Base-by-base conservation (phyloP, 2,888 invertebrate species). In the Lissonota sp. region DNA sequence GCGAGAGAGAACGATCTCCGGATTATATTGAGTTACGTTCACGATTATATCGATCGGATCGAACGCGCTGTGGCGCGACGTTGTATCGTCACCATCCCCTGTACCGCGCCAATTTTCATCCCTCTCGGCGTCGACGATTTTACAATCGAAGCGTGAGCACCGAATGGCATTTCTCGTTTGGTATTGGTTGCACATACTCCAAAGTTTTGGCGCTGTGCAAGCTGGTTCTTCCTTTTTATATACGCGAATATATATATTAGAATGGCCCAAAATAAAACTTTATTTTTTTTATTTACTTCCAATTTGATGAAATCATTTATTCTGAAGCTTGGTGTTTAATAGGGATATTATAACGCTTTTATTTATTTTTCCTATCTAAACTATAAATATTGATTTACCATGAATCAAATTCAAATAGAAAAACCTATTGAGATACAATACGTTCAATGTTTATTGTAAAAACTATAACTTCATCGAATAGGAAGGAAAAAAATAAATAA, bases 1-100 rank as follows among this genome's bases (percentile, higher is more conserved):
- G 12, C 60, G 10, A 46, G 73, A 81, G 81, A 78, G 71, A 74
- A 80, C 84, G 84, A 85, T 86, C 85, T 86, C 26, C 84, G 83
- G 82, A 88, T 87, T 85, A 85, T 87, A 86, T 88, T 85, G 86
- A 88, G 86, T 88, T 88, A 86, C 85, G 86, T 84, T 82, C 84
- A 83, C 85, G 84, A 82, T 85, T 85, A 88, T 88, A 88, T 89
- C 85, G 88, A 89, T 88, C 86, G 85, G 70, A 46, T 58, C 51
- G 53, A 69, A 63, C 63, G 70, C 71, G 62, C 76, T 55, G 51
- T 67, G 63, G 44, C 49, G 37, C 39, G 55, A 60, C 74, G 70
- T 74, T 53, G 44, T 64, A 58, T 40, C 42, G 26, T 12, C 55
- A 63, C 14, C 42, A 5, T 14, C 14, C 39, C 53, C 37, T 6